phyloP scores from a whole-genome alignment of 37 sponge, comb jelly and placozoan species.

The Aphrocallistes beatrix region DNA sequence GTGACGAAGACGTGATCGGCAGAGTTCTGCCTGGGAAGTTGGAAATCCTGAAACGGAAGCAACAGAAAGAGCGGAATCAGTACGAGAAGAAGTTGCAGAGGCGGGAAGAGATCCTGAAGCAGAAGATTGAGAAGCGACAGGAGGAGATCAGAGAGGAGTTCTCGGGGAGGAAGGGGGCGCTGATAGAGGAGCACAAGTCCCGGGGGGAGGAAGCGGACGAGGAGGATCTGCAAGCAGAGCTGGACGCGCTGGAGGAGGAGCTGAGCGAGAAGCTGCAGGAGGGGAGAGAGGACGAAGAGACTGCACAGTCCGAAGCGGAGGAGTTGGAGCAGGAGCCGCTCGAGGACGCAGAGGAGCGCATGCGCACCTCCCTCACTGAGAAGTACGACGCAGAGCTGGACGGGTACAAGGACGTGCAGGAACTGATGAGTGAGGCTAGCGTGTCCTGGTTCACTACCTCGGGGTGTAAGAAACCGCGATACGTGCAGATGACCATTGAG shows the following conservation, averaged over 20 bases:
- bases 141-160: constrained; percentile 27
- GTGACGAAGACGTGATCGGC: constrained; percentile 46
- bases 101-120: constrained; percentile 16
- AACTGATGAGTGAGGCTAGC: constrained; percentile 48
- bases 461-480: constrained; percentile 43
- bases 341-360: constrained; percentile 56
- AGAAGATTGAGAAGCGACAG: background rate
- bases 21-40: constrained; percentile 53
- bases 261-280: constrained; percentile 73
- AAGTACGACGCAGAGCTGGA: constrained; percentile 60
- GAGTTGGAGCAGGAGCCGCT: constrained; percentile 43
- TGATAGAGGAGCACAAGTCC: constrained; percentile 43
- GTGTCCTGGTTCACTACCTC: constrained; percentile 44
- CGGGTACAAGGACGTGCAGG: constrained; percentile 31
- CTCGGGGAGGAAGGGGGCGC: constrained; percentile 29
- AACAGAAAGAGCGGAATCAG: constrained; percentile 38
- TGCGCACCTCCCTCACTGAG: constrained; percentile 44
- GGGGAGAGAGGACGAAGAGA: constrained; percentile 67
- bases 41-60: constrained; percentile 58
- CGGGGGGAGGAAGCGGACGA: constrained; percentile 31
- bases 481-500: constrained; percentile 44
- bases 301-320: constrained; percentile 52
- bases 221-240: constrained; percentile 36
- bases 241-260: constrained; percentile 43
- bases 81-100: constrained; percentile 24